phyloP scores from a whole-genome alignment of 2,888 invertebrate species.

The Eilema griseolum region DNA sequence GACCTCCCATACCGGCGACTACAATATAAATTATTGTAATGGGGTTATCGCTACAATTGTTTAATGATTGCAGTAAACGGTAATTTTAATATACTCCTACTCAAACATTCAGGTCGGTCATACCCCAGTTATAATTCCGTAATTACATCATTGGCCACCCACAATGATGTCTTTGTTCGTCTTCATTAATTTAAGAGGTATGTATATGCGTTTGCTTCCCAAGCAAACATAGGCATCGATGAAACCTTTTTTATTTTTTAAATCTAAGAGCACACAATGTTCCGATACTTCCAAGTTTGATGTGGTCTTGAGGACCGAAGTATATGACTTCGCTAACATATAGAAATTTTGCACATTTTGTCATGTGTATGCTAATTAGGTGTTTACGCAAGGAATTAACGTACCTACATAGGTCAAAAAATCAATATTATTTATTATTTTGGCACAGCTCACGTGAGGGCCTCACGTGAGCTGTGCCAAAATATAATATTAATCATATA shows the following conservation, averaged over 20 bases:
- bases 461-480: too few species aligned
- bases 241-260: neutral
- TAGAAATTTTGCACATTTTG: neutral
- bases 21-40: slow-evolving; percentile 6
- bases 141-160: slow-evolving; percentile 4
- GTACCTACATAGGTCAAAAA: too few species aligned
- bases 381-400: neutral
- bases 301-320: neutral
- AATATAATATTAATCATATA: too few species aligned
- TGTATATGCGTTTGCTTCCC: neutral
- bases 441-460: too few species aligned
- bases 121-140: neutral
- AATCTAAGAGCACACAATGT: neutral
- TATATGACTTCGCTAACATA: neutral
- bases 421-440: too few species aligned
- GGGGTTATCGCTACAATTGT: slow-evolving; percentile 13
- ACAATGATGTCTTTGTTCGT: neutral
- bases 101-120: neutral
- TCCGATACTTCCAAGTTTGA: neutral
- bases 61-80: slow-evolving; percentile 9
- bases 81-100: neutral
- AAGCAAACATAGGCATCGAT: neutral
- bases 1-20: slow-evolving; percentile 10
- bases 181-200: neutral
- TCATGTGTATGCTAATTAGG: neutral